A percentile compares a stretch with the other conserved stretches of the same genome.
These are phyloP conservation scores for Naja naja DNA, from an alignment of 2,113 vertebrate genomes.

Conservation along the genomic window DNA sequence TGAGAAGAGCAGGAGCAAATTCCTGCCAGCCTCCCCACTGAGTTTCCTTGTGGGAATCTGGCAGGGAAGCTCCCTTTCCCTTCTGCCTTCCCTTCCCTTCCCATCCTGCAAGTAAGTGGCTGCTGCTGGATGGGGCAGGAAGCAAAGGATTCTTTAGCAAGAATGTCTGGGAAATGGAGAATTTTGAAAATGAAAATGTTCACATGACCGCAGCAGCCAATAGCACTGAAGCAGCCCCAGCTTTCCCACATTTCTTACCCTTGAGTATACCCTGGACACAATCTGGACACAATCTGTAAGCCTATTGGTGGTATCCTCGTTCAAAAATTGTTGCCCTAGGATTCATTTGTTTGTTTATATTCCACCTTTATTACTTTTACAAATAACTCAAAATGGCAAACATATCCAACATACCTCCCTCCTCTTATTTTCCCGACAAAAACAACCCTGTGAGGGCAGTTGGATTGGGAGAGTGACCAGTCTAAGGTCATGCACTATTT, in stretches of 20 bases:
- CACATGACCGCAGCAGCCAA: neutral
- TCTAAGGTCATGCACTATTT: too few species aligned
- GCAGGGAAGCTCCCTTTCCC: neutral
- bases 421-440: neutral
- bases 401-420: neutral
- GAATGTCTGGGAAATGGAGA: neutral
- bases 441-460: neutral
- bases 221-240: neutral
- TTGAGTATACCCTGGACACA: too few species aligned
- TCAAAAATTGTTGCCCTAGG: too few species aligned
- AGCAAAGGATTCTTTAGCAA: too few species aligned
- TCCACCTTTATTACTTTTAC: too few species aligned
- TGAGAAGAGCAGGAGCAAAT: too few species aligned
- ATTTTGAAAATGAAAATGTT: neutral
- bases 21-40: too few species aligned
- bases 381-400: too few species aligned
- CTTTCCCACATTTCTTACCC: neutral
- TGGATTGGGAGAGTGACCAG: neutral
- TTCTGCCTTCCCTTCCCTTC: neutral
- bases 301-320: too few species aligned
- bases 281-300: too few species aligned
- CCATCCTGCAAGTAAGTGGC: neutral
- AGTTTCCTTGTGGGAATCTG: neutral
- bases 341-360: too few species aligned
- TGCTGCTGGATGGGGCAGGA: too few species aligned